A percentile compares a stretch with the other conserved stretches of the same genome.
These are phyloP conservation scores for Luehdorfia chinensis DNA, from an alignment of 1,140 invertebrate genomes.

Conservation along the genomic window DNA sequence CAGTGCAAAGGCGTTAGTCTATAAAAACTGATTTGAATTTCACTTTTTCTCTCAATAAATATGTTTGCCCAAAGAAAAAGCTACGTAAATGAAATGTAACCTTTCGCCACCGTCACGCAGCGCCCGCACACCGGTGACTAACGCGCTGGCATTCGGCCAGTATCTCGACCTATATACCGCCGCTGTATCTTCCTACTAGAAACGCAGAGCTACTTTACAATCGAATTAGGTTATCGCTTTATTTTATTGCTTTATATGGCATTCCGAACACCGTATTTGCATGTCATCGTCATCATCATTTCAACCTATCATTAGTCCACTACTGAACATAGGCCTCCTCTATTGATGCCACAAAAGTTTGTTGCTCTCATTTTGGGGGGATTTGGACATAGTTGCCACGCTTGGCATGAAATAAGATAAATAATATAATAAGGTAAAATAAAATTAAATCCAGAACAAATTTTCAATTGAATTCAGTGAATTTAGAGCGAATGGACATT, in stretches of 20 bases:
- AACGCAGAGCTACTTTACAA: constrained; percentile 29
- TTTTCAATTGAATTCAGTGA: no score
- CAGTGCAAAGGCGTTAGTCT: neutral
- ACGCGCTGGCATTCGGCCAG: constrained; percentile 46
- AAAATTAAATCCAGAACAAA: no score
- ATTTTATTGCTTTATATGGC: constrained; percentile 38
- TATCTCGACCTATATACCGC: constrained; percentile 58
- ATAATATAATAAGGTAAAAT: no score
- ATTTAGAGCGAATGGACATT: no score
- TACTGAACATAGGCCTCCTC: no score
- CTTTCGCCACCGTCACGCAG: constrained; percentile 47
- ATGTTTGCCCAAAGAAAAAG: constrained; percentile 4
- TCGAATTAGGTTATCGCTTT: constrained; percentile 44
- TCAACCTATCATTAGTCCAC: no score
- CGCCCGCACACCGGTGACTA: constrained; percentile 48
- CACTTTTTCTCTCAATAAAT: no score
- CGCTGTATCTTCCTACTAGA: constrained; percentile 45
- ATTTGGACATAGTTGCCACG: no score
- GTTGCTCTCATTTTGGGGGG: no score
- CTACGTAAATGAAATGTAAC: constrained; percentile 36
- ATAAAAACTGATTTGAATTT: no score
- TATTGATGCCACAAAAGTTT: no score
- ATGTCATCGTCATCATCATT: neutral
- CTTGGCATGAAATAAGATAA: neutral
- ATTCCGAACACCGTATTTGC: neutral